phyloP scores from a whole-genome alignment of 2,797 vertebrate species.

The Enteromius argenteus region DNA sequence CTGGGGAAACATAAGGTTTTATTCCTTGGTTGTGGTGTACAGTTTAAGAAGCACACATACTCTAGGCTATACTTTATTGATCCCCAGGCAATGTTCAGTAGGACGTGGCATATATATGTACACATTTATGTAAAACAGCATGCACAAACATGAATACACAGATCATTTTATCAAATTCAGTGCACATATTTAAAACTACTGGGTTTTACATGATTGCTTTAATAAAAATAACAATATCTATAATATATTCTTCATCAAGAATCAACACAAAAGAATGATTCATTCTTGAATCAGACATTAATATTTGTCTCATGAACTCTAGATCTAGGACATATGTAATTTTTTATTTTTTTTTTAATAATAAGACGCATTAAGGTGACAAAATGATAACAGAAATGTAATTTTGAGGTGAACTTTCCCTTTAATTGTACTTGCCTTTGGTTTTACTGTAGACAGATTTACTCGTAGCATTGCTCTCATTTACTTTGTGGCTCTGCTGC shows the following conservation, averaged over 20 bases:
- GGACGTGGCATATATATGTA: neutral
- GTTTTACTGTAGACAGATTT: conserved; percentile 1
- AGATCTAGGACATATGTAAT: neutral
- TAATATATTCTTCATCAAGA: neutral
- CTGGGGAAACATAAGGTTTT: conserved; percentile 32
- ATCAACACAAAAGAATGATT: neutral
- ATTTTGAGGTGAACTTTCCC: neutral
- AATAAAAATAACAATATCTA: neutral
- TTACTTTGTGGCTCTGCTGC: conserved; percentile 27
- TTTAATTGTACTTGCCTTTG: neutral
- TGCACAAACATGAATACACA: neutral
- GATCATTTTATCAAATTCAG: neutral
- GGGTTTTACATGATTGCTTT: neutral
- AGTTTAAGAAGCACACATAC: conserved; percentile 6
- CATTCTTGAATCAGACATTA: neutral
- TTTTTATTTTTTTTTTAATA: neutral
- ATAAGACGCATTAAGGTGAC: neutral
- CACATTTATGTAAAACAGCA: neutral
- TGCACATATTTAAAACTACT: neutral
- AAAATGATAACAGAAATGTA: neutral
- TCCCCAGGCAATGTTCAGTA: neutral
- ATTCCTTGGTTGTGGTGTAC: neutral
- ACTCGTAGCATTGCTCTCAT: neutral
- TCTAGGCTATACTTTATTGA: neutral
- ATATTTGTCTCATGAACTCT: neutral